phyloP scores from a whole-genome alignment of 2,113 vertebrate genomes.

The Myotis yumanensis region DNA sequence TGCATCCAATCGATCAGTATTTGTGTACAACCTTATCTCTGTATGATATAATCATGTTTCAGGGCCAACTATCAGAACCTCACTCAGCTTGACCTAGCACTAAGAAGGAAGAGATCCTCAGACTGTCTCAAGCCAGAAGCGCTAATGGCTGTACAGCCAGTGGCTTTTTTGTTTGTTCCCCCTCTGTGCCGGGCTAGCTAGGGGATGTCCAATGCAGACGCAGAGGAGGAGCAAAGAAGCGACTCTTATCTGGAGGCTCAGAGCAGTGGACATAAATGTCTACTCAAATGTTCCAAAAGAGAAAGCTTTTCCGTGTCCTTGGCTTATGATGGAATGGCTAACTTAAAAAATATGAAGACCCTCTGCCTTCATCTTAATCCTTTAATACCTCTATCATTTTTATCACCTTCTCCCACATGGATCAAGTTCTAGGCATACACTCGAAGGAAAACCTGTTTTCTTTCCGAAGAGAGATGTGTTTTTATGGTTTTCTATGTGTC shows the following conservation, averaged over 20 bases:
- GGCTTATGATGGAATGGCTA: neutral
- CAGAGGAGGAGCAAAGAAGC: neutral
- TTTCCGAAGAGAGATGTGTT: constrained; percentile 47
- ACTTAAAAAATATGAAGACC: constrained; percentile 54
- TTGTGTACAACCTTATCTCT: neutral
- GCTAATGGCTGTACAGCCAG: neutral
- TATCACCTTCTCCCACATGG: constrained; percentile 40
- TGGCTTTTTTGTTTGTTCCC: neutral
- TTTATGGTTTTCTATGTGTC: constrained; percentile 59
- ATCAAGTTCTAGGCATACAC: constrained; percentile 62
- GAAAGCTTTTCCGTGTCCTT: constrained; percentile 27
- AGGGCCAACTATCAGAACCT: neutral
- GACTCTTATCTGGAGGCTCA: neutral
- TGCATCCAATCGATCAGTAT: neutral
- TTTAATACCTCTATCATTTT: constrained; percentile 53
- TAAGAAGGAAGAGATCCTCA: neutral
- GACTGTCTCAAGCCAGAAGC: neutral
- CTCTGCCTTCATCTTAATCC: constrained; percentile 25
- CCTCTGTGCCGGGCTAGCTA: neutral
- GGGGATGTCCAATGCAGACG: neutral
- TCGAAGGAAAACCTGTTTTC: constrained; percentile 58
- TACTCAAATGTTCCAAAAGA: neutral
- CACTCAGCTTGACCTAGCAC: neutral
- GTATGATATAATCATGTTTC: neutral
- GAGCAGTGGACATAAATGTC: neutral